A percentile compares a stretch with the other conserved stretches of the same genome.
Evolutionary conservation across 2,888 invertebrate genomes (phyloP).

Genomic region (Cryptus viduatorius): DNA sequence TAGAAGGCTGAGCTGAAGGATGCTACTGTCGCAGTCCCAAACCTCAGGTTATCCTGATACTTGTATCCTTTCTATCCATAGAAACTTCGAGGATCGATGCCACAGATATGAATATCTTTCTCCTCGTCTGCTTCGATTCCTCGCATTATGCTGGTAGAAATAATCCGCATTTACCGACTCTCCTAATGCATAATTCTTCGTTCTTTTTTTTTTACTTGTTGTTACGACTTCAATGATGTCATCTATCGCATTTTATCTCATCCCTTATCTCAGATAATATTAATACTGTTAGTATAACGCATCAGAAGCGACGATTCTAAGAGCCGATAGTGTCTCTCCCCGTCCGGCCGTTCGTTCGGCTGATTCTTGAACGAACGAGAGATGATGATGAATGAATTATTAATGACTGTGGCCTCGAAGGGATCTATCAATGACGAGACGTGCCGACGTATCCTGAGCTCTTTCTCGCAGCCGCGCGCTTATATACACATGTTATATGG

Average conservation of each 20-base stretch:
- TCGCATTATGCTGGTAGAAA: slow-evolving; percentile 18
- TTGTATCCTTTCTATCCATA: slow-evolving; percentile 50
- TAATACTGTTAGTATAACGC: slow-evolving; percentile 28
- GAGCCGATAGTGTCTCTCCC: slow-evolving; percentile 23
- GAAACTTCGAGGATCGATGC: slow-evolving; percentile 80
- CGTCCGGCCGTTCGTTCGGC: slow-evolving; percentile 52
- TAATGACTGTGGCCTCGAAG: slow-evolving; percentile 77
- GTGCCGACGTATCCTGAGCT: slow-evolving; percentile 65
- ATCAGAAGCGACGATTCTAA: slow-evolving; percentile 51
- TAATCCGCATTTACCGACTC: slow-evolving; percentile 65
- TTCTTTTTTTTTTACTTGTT: neutral
- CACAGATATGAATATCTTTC: slow-evolving; percentile 79
- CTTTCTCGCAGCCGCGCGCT: slow-evolving; percentile 38
- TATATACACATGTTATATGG: neutral
- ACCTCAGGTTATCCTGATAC: slow-evolving; percentile 33
- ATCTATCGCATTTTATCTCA: slow-evolving; percentile 19
- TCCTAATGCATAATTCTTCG: slow-evolving; percentile 34
- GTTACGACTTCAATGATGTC: neutral
- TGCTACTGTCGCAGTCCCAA: slow-evolving; percentile 42
- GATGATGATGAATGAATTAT: slow-evolving; percentile 84
- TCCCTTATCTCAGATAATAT: slow-evolving; percentile 27
- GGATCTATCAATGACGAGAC: slow-evolving; percentile 78
- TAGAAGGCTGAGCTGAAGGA: slow-evolving; percentile 67
- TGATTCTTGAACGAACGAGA: slow-evolving; percentile 53
- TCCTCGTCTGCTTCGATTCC: slow-evolving; percentile 48